Percentiles rank a stretch among this genome's conserved stretches.
phyloP scores from a whole-genome alignment of 2,113 vertebrate genomes.

The Desmodus rotundus region DNA sequence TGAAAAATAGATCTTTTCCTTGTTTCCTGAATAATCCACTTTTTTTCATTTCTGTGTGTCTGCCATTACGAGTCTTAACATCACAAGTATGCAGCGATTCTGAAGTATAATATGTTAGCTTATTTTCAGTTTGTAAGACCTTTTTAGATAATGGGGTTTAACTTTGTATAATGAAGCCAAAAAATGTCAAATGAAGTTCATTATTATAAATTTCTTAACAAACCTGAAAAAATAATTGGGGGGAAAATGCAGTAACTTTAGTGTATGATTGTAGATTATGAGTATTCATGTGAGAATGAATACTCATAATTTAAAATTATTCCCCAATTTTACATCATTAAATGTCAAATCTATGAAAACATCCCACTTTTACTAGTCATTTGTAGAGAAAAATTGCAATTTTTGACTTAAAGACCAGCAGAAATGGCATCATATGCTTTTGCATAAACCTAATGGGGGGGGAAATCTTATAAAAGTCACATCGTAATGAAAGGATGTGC shows the following conservation, averaged over 20 bases:
- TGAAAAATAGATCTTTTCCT: background rate
- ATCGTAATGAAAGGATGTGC: background rate
- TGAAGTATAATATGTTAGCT: background rate
- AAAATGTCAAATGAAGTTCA: background rate
- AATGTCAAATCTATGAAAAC: background rate
- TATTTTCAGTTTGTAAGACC: background rate
- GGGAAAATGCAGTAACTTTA: background rate
- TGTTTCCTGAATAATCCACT: background rate
- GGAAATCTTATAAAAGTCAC: background rate
- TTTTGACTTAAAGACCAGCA: background rate
- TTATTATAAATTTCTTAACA: background rate
- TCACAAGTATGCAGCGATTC: background rate
- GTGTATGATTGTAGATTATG: background rate
- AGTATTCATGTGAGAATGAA: background rate
- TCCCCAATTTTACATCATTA: background rate
- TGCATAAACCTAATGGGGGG: background rate
- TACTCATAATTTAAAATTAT: background rate
- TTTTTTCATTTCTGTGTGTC: background rate
- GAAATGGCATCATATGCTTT: background rate
- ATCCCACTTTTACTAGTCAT: background rate
- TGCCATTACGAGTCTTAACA: background rate
- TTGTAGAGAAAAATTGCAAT: background rate
- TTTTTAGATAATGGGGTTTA: background rate
- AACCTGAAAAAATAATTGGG: background rate
- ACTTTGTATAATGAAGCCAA: background rate